Evolutionary conservation across 2,113 vertebrate species (phyloP), one percentile per base, ranked within the genome.

Genomic region (Elephas maximus): DNA sequence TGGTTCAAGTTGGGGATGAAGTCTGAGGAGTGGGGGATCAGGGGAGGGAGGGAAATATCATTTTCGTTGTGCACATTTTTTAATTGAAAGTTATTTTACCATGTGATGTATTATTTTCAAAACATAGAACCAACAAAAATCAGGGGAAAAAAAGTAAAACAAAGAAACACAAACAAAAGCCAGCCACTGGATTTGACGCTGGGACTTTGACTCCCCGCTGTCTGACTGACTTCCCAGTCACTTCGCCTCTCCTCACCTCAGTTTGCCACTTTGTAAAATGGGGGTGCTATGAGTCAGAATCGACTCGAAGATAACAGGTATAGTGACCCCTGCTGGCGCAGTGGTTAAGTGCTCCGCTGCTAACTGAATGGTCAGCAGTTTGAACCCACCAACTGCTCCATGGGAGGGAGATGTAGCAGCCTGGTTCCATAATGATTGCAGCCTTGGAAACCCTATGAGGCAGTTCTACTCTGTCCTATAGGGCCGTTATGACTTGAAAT

Each of bases 161-260:
- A 69, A 53, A 77, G 24, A 28, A 67, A 33, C 23, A 33, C 28
- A 8, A 26, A 60, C 45, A 2, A 71, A 84, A 69, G 20, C 37
- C 2, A 10, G 23, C 37, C 41, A 2, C 15, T 1, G 21, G 24
- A 3, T 33, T 12, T 26, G 30, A 26, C 8, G 14, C 0, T 12
- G n/a, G 23, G 45, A 1, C 37, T 77, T 10, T 3, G 26, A 4
- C 9, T 2, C 0, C 3, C 20, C 0, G 5, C 18, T 77, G 5
- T 6, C 23, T 11, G 28, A 10, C 30, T 11, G 1, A 23, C 53
- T 88, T 2, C 14, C 6, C 8, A 3, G 0, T 44, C 63, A 8
- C n/a, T 53, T 45, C 7, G 8, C n/a, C 53, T 53, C 4, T 1
- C 10, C 37, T 78, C 53, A 9, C 9, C 62, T 77, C 41, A 1